phyloP scores from a whole-genome alignment of 2,113 vertebrate genomes.

The Halichoeres trimaculatus region DNA sequence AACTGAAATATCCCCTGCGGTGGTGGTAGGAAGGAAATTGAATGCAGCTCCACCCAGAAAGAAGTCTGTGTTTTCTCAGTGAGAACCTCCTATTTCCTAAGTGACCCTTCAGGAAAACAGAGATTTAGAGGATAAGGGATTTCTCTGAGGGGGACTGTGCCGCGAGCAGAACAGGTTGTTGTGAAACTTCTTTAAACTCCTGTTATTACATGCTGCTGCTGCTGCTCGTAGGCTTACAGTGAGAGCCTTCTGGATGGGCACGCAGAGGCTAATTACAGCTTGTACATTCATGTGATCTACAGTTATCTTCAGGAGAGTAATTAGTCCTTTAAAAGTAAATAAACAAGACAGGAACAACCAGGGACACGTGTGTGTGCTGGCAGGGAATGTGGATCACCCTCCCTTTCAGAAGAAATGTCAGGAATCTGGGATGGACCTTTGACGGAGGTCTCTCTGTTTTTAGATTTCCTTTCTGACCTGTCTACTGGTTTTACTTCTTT shows the following conservation, averaged over 20 bases:
- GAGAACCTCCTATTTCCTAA: conserved; percentile 75
- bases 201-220: conserved; percentile 12
- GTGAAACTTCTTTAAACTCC: conserved; percentile 28
- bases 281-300: conserved; percentile 13
- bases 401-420: neutral
- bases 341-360: neutral
- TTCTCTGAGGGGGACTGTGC: conserved; percentile 2
- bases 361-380: neutral
- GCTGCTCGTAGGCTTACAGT: conserved; percentile 10
- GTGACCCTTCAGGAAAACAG: conserved; percentile 56
- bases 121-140: conserved; percentile 45
- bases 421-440: neutral
- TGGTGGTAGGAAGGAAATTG: conserved; percentile 78
- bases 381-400: neutral
- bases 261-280: conserved; percentile 43
- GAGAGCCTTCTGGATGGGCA: conserved; percentile 23
- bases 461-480: neutral
- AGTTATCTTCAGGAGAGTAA: conserved; percentile 8
- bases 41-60: conserved; percentile 71
- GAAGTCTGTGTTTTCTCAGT: conserved; percentile 68
- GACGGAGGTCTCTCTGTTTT: neutral
- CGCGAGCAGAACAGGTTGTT: neutral
- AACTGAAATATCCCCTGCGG: conserved; percentile 66
- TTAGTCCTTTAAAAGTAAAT: conserved; percentile 1
- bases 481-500: too few relatives aligned